Evolutionary conservation across 2,113 vertebrate species (phyloP).

Genomic region (Macheiramphus alcinus): DNA sequence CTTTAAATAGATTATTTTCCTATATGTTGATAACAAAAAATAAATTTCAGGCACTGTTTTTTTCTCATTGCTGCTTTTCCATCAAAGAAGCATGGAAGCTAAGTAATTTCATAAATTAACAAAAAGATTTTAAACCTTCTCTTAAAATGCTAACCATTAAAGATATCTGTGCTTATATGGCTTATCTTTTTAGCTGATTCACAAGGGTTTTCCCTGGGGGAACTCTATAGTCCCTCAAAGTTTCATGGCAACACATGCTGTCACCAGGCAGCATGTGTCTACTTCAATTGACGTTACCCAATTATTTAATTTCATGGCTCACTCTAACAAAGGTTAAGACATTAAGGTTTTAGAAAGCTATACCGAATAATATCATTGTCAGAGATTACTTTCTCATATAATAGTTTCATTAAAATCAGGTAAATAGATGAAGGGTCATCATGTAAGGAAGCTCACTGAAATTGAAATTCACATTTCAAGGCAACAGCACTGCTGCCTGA

Average conservation of each 20-base stretch:
- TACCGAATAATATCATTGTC: background rate
- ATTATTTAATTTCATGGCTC: background rate
- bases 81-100: background rate
- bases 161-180: background rate
- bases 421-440: constrained; percentile 3
- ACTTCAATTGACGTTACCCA: background rate
- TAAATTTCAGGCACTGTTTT: background rate
- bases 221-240: background rate
- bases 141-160: background rate
- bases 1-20: background rate
- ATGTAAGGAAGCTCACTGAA: background rate
- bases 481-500: background rate
- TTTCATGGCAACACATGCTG: background rate
- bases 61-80: background rate
- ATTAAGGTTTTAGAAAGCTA: background rate
- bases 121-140: background rate
- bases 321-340: background rate
- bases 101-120: background rate
- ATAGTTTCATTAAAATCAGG: background rate
- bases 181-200: background rate
- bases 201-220: background rate
- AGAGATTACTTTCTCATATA: background rate
- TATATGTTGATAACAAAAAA: background rate
- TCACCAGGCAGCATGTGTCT: background rate
- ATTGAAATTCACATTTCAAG: background rate